Base-by-base conservation (phyloP, 1,140 invertebrate species). In the Temnothorax nylanderi region DNA sequence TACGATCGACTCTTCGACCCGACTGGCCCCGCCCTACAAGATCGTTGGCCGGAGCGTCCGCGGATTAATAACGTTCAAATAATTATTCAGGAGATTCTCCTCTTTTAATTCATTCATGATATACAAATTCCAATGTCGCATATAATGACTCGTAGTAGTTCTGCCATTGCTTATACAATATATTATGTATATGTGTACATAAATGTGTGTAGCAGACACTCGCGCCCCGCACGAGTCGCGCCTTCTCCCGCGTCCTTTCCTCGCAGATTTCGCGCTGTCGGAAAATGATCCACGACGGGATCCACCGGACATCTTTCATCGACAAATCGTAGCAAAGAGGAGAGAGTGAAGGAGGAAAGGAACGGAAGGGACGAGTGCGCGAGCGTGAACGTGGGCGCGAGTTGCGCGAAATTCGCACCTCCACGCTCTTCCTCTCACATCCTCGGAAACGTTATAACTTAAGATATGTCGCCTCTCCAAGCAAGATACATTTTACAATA, bases 401-500 rank as follows among this genome's bases (percentile, higher is more conserved):
- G 76, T 90, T 88, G 78, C 90, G 87, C 60, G 60, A 82, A 82
- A 76, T 64, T 26, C 54, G 69, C 74, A 75, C 54, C 74, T 78
- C 76, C 76, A 88, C 75, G 85, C 77, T 88, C 54, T n/a, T 72
- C 26, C 78, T 69, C 44, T 62, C 62, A 41, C 44, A 16, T 82
- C 32, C 37, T 89, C 84, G 86, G 77, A 85, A 91, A 89, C 62
- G 89, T 90, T 92, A 91, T 94, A 93, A 94, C 92, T 94, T 94
- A 94, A 92, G 93, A 94, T 94, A 94, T 94, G 93, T 94, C 93
- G 89, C 93, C 89, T 87, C 87, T 91, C 88, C 92, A 93, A 95
- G 94, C 93, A 93, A 92, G 92, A 94, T 94, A 94, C 94, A 95
- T 94, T 94, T 93, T 94, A 94, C 91, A 94, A 91, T 93, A 95